Percentiles rank a stretch among this genome's conserved stretches.
phyloP scores from a whole-genome alignment of 2,113 vertebrate species.

The Melanotaenia duboulayi region DNA sequence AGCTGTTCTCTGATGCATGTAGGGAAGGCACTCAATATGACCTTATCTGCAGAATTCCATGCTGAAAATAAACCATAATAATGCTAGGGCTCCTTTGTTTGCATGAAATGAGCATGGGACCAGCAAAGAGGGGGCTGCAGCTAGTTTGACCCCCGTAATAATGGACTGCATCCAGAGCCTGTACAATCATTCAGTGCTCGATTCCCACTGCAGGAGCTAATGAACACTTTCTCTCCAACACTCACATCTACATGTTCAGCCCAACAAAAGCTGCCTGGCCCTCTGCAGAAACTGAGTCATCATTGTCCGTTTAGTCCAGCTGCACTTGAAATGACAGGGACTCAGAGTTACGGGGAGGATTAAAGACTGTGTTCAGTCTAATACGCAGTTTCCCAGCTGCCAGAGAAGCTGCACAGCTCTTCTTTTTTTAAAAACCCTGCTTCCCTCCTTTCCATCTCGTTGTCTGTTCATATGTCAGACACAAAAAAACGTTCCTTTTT shows the following conservation, averaged over 20 bases:
- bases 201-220: conserved; percentile 44
- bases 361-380: conserved; percentile 52
- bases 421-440: background rate
- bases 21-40: conserved; percentile 46
- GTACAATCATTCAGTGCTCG: conserved; percentile 46
- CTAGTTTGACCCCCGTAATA: conserved; percentile 57
- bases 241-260: conserved; percentile 37
- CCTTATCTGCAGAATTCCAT: conserved; percentile 69
- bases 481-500: conserved; percentile 28
- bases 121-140: conserved; percentile 42
- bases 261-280: conserved; percentile 32
- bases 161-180: conserved; percentile 61
- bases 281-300: conserved; percentile 52
- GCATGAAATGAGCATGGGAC: conserved; percentile 38
- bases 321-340: conserved; percentile 71
- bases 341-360: conserved; percentile 64
- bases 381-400: conserved; percentile 49
- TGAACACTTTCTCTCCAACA: conserved; percentile 45
- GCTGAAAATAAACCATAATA: conserved; percentile 63
- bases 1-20: conserved; percentile 46
- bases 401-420: conserved; percentile 42
- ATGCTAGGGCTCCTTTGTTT: conserved; percentile 67
- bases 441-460: background rate
- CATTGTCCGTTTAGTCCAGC: conserved; percentile 63
- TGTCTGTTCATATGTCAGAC: conserved; percentile 36